Base-by-base conservation (phyloP, 2,888 invertebrate species). In the Cheilosia vernalis region DNA sequence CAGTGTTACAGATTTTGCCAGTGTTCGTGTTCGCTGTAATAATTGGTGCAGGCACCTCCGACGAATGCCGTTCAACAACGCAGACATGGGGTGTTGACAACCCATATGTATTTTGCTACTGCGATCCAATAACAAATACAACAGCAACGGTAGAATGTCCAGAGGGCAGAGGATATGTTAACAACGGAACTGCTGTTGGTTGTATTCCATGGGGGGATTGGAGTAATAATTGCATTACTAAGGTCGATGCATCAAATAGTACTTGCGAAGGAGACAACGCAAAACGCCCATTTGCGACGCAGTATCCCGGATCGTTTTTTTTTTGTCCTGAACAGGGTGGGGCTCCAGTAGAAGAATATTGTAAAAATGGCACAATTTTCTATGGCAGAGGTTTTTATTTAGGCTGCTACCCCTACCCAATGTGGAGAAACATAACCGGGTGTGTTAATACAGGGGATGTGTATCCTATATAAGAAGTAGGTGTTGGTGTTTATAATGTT, bases 61-160 rank as follows among this genome's bases (percentile, higher is more conserved):
- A 58, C 0, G 44, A 51, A 0, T 84, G 83, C n/a, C 13, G 74
- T 10, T 58, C 55, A 4, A 4, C 9, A 15, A 51, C 33, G 2
- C 10, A 27, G 4, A 88, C 89, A 88, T 90, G 91, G 91, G 91
- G 91, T 80, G 37, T 13, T 10, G 88, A 87, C 63, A 87, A 91
- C 88, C 91, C 91, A 67, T 90, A 89, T 87, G 86, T 89, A 85
- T 89, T 89, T 85, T 89, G 89, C 88, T 88, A 90, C 37, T 91
- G 91, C 86, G 88, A 89, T 79, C 86, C 69, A 69, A 82, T 60
- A 33, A 89, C 88, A 77, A 89, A 89, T 76, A 72, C 79, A 84
- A 78, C 90, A 15, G 74, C 88, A 64, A 87, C 87, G 58, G 66
- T 89, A 58, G 83, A 74, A 4, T 91, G 91, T 84, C 88, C 88